Percentiles rank a stretch among this genome's conserved stretches.
Conservation (phyloP, 2,888 invertebrate genomes). For the Hypolimnas misippus region DNA sequence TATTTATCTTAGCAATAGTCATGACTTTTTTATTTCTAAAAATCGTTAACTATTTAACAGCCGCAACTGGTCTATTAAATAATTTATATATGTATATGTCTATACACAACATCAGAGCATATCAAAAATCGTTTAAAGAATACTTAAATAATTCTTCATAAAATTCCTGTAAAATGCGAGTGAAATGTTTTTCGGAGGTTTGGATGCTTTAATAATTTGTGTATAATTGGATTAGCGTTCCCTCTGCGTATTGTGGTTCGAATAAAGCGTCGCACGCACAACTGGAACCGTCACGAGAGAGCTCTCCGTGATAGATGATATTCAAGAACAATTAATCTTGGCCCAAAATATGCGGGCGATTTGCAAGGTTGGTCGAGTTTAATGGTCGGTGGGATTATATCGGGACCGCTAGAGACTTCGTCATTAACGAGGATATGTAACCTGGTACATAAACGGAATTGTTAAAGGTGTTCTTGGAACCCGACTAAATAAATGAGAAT, state of each 20-base stretch:
- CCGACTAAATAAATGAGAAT: slow-evolving; percentile 15
- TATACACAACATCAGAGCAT: too few species aligned
- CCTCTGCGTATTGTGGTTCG: slow-evolving; percentile 70
- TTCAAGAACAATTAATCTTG: slow-evolving; percentile 84
- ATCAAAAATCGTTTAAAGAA: not conserved
- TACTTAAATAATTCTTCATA: not conserved
- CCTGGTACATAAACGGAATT: slow-evolving; percentile 22
- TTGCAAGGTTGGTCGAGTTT: slow-evolving; percentile 82
- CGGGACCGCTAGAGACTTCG: slow-evolving; percentile 63
- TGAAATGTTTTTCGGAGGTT: not conserved
- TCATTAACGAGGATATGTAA: slow-evolving; percentile 72
- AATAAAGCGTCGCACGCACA: slow-evolving; percentile 82
- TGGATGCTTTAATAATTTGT: not conserved
- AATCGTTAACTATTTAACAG: too few species aligned
- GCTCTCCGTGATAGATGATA: slow-evolving; percentile 83
- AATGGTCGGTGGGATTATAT: slow-evolving; percentile 78
- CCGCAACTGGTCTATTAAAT: too few species aligned
- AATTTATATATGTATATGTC: too few species aligned
- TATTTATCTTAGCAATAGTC: too few species aligned
- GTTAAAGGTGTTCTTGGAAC: slow-evolving; percentile 21
- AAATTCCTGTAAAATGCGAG: not conserved
- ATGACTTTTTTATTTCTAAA: too few species aligned
- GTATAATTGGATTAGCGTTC: slow-evolving; percentile 41
- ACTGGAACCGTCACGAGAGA: slow-evolving; percentile 79
- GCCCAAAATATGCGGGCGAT: slow-evolving; percentile 84